Conservation (phyloP, 2,888 invertebrate genomes). For the Conops quadrifasciatus region DNA sequence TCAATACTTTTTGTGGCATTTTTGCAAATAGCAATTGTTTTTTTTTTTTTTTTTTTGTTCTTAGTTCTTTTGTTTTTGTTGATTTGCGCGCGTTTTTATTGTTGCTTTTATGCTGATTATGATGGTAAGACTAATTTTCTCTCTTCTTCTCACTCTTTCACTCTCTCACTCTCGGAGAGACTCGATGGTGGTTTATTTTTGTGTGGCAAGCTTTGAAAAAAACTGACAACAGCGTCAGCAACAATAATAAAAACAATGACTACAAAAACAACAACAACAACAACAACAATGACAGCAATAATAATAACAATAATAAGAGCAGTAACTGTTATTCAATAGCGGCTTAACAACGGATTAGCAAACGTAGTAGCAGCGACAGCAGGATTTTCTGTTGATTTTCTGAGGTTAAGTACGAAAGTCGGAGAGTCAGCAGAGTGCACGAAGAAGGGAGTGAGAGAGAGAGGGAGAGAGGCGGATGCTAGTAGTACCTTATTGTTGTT, state of each 20-base stretch:
- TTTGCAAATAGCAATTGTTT: background rate
- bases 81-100: constrained; percentile 7
- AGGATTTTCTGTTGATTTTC: constrained; percentile 19
- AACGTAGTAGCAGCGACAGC: constrained; percentile 7
- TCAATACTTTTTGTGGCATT: constrained; percentile 24
- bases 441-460: background rate
- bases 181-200: background rate
- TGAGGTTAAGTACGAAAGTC: constrained; percentile 28
- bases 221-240: background rate
- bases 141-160: too few relatives aligned
- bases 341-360: constrained; percentile 33
- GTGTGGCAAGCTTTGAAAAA: constrained; percentile 32
- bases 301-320: background rate
- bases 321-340: constrained; percentile 32
- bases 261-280: constrained; percentile 19
- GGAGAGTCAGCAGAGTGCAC: background rate
- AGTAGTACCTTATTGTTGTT: background rate
- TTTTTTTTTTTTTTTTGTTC: too few relatives aligned
- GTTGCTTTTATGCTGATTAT: constrained; percentile 30
- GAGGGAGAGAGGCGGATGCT: background rate
- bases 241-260: background rate
- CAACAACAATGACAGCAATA: background rate
- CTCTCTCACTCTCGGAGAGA: background rate
- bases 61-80: background rate
- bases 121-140: background rate